A percentile compares a stretch with the other conserved stretches of the same genome.
Conservation (phyloP, 2,797 vertebrate species). For the Microcaecilia unicolor region DNA sequence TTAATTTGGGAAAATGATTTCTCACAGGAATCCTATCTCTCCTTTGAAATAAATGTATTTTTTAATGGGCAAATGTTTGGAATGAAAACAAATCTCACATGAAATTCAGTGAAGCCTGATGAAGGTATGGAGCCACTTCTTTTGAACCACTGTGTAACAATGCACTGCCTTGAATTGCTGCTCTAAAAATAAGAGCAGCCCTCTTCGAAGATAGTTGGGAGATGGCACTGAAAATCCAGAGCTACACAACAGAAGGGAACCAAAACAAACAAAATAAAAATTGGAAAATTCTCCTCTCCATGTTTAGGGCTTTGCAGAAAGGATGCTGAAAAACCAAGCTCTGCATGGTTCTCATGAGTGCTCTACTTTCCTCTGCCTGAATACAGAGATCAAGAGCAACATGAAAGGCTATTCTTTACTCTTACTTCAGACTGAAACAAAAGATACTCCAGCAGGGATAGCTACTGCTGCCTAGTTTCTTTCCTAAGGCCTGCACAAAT, state of each 20-base stretch:
- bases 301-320: conserved; percentile 46
- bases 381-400: conserved; percentile 86
- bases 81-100: too few species aligned
- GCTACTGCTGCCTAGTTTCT: conserved; percentile 67
- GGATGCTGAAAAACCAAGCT: conserved; percentile 49
- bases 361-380: conserved; percentile 82
- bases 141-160: too few species aligned
- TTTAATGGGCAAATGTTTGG: too few species aligned
- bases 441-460: conserved; percentile 81
- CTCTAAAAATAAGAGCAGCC: too few species aligned
- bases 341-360: conserved; percentile 94
- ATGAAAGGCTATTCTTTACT: conserved; percentile 74
- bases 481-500: conserved; percentile 64
- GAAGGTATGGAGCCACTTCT: too few species aligned
- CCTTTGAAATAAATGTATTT: too few species aligned
- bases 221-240: conserved; percentile 41
- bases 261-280: too few species aligned
- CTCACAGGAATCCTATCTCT: too few species aligned
- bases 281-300: conserved; percentile 6
- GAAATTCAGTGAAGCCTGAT: too few species aligned
- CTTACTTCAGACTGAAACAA: conserved; percentile 76
- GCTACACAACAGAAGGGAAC: conserved; percentile 23
- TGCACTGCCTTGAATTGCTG: too few species aligned
- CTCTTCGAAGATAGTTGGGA: conserved; percentile 42
- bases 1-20: too few species aligned